These are phyloP conservation scores for Cranoglanis bouderius DNA, from an alignment of 2,113 vertebrate species.

Conservation along the genomic window DNA sequence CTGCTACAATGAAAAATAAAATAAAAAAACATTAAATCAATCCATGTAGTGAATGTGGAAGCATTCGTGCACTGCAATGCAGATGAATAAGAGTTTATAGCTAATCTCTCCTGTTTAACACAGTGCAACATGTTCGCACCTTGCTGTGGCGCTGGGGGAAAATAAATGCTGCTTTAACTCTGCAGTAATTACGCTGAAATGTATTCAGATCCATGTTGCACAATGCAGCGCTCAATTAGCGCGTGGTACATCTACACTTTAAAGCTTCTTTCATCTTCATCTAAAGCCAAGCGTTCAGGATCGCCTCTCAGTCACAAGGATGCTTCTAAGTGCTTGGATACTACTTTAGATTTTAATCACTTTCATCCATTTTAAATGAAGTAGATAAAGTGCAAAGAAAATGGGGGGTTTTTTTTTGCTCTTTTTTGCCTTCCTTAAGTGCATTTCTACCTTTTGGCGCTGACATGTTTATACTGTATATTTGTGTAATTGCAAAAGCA, in stretches of 20 bases:
- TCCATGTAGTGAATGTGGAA: neutral
- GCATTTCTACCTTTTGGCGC: conserved; percentile 16
- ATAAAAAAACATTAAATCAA: neutral
- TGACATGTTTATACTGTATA: conserved; percentile 14
- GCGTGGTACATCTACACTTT: conserved; percentile 82
- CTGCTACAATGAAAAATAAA: too few relatives aligned
- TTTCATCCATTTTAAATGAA: conserved; percentile 49
- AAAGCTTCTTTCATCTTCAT: conserved; percentile 89
- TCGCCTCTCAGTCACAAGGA: conserved; percentile 34
- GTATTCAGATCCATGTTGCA: conserved; percentile 70
- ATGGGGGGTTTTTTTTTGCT: neutral
- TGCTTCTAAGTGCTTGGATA: conserved; percentile 36
- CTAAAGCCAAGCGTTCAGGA: conserved; percentile 74
- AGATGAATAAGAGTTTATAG: conserved; percentile 65
- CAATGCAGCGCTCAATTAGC: conserved; percentile 83
- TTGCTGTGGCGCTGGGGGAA: neutral
- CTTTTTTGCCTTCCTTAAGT: neutral
- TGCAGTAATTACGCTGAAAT: conserved; percentile 1
- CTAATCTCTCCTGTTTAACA: conserved; percentile 73
- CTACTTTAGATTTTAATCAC: conserved; percentile 45
- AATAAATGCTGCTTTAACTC: conserved; percentile 25
- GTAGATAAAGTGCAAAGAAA: conserved; percentile 33
- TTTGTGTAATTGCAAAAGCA: neutral
- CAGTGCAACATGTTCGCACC: neutral
- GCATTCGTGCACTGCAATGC: neutral